Conservation (phyloP, 2,113 vertebrate genomes). For the Panthera leo region DNA sequence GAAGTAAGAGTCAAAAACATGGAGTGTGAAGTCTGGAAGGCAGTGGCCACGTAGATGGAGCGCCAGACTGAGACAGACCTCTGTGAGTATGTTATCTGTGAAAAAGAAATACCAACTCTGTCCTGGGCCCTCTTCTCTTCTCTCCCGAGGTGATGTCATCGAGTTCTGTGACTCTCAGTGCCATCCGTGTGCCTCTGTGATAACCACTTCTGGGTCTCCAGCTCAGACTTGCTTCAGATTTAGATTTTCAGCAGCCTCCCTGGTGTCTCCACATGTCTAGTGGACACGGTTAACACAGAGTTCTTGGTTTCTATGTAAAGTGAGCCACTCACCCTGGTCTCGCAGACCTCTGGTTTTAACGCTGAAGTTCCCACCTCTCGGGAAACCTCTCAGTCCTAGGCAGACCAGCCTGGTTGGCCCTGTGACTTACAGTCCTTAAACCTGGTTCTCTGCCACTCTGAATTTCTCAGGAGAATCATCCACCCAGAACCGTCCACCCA, state of each 20-base stretch:
- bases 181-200: accelerated
- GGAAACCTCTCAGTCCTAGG: background rate
- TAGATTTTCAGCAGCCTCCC: background rate
- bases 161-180: background rate
- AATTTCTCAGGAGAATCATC: background rate
- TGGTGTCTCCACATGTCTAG: background rate
- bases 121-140: background rate
- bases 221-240: background rate
- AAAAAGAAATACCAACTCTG: background rate
- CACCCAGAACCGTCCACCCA: background rate
- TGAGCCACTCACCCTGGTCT: background rate
- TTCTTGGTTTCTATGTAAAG: background rate
- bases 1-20: background rate
- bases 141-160: background rate
- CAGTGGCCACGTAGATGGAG: background rate
- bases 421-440: background rate
- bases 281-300: background rate
- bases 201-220: background rate
- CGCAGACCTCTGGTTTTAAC: background rate
- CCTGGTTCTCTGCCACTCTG: background rate
- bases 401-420: background rate
- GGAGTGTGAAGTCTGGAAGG: background rate
- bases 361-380: background rate
- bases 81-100: background rate
- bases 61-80: background rate